Conservation (phyloP, 2,888 invertebrate species). For the Seira ritae region DNA sequence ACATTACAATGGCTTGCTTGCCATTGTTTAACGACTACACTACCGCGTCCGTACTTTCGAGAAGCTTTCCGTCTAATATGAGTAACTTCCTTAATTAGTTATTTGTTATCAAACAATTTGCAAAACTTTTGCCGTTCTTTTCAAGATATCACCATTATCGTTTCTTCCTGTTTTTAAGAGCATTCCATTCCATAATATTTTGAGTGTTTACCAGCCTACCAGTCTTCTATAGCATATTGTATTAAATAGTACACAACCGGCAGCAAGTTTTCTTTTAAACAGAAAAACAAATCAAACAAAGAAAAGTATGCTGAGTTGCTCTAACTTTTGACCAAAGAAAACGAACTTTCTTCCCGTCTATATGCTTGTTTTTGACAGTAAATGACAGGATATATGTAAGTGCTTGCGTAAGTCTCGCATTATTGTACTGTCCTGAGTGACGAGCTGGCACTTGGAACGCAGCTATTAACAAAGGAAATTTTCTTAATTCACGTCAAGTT, state of each 20-base stretch:
- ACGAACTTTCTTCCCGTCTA: neutral
- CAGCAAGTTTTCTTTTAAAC: neutral
- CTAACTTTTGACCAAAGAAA: neutral
- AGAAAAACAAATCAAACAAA: slow-evolving; percentile 12
- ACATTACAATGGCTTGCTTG: too few relatives aligned
- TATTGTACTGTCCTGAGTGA: neutral
- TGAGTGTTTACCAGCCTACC: slow-evolving; percentile 1
- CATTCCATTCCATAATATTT: neutral
- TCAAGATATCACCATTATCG: neutral
- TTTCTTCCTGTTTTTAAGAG: neutral
- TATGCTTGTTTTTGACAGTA: slow-evolving; percentile 4
- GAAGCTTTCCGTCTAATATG: neutral
- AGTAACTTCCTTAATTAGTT: neutral
- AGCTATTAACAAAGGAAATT: too few relatives aligned
- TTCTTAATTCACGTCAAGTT: too few relatives aligned
- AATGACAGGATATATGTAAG: slow-evolving; percentile 20
- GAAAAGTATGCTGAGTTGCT: neutral
- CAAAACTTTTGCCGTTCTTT: neutral
- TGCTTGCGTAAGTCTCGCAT: neutral
- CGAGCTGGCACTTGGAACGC: slow-evolving; percentile 17
- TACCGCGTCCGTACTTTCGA: too few relatives aligned
- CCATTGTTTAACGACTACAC: too few relatives aligned
- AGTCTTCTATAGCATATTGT: neutral
- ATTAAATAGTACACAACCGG: too few relatives aligned
- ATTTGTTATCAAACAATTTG: neutral